Base-by-base conservation (phyloP, 2,797 vertebrate species). In the Lithobates pipiens region DNA sequence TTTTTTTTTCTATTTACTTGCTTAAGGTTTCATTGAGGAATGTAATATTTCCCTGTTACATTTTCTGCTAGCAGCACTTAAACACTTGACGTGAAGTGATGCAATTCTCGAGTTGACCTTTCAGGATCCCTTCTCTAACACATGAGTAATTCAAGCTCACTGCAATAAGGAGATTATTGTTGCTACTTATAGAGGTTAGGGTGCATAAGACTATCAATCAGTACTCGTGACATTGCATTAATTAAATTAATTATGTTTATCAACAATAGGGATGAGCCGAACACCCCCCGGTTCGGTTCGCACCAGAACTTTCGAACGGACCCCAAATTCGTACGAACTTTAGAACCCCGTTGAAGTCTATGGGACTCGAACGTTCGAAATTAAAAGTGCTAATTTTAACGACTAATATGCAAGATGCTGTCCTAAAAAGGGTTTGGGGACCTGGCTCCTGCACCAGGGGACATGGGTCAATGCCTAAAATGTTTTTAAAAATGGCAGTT, bases 61-160 rank as follows among this genome's bases (percentile, higher is more conserved):
- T 61, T 61, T 61, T 23, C 6, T 23, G 21, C 21, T 61, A 61
- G 21, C 18, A n/a, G 7, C 54, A 61, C 54, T 61, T 61, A 61
- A 61, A 21, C 21, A 61, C 21, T 61, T 61, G 23, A 7, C 5
- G 2, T 61, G 54, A 61, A 61, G 54, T 44, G 63, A 68, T 79
- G 63, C 18, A 32, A 69, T 54, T 70, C 42, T 29, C 42, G n/a
- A 67, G 42, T n/a, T 80, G 77, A 80, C 77, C 77, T 80, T 80
- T 80, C 44, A 46, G 27, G 39, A 70, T 54, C 27, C n/a, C 42
- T 70, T 54, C 27, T 69, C 16, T 80, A 80, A 65, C 32, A 77
- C 34, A 63, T 36, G 69, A 25, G 77, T 70, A 39, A 78, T 18
- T 27, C 25, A 80, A 34, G 46, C 77, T 46, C 44, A 61, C 21